A percentile compares a stretch with the other conserved stretches of the same genome.
Evolutionary conservation across 2,797 vertebrate genomes (phyloP).

Genomic region (Peromyscus nudipes): DNA sequence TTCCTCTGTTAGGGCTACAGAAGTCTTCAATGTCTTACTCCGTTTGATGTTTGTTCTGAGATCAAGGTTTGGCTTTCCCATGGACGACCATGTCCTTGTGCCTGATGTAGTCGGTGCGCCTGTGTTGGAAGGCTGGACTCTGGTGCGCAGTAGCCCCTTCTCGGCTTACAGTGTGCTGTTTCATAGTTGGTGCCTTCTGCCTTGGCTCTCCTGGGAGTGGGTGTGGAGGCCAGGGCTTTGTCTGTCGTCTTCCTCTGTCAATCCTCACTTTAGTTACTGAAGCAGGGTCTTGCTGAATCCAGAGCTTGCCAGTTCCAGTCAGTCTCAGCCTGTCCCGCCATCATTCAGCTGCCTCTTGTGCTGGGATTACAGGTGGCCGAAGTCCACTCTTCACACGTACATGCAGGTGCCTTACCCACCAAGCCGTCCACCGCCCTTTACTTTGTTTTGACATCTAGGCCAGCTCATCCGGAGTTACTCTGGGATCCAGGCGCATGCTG

Average conservation of each 20-base stretch:
- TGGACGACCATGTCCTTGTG: neutral
- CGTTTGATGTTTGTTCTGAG: neutral
- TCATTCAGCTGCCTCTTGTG: neutral
- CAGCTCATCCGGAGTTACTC: neutral
- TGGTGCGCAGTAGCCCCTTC: too few relatives aligned
- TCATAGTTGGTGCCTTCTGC: too few relatives aligned
- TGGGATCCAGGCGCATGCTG: neutral
- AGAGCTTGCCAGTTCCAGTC: neutral
- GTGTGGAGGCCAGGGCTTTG: too few relatives aligned
- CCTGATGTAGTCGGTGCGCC: neutral
- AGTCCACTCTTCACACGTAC: neutral
- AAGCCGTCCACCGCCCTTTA: neutral
- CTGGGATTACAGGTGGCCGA: neutral
- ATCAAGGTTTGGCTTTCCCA: neutral
- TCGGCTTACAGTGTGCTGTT: neutral
- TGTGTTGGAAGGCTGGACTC: neutral
- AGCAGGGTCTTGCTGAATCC: neutral
- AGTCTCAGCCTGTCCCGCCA: neutral
- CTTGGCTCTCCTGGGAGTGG: neutral
- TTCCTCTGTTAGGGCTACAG: neutral
- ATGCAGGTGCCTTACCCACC: neutral
- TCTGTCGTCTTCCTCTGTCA: too few relatives aligned
- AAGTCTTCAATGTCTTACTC: neutral
- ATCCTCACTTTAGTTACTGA: neutral
- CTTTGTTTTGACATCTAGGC: neutral